A percentile compares a stretch with the other conserved stretches of the same genome.
Evolutionary conservation across 2,888 invertebrate species (phyloP).

Genomic region (Idaea straminata): DNA sequence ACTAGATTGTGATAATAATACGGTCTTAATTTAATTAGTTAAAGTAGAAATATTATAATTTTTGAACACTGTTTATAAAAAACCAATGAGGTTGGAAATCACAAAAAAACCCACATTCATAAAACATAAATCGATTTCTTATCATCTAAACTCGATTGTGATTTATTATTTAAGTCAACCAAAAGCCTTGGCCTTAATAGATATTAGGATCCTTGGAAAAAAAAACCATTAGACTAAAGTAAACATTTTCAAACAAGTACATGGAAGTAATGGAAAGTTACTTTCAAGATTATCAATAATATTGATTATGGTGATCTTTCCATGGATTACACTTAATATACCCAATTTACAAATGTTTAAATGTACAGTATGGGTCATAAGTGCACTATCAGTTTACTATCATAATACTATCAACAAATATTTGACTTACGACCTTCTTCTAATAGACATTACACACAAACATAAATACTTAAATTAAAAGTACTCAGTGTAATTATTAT

Average conservation of each 20-base stretch:
- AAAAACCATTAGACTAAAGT: slow-evolving; percentile 17
- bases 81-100: too few species aligned
- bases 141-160: not conserved
- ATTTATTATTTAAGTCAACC: slow-evolving; percentile 8
- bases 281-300: slow-evolving; percentile 24
- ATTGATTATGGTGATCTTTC: slow-evolving; percentile 17
- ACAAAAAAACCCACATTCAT: not conserved
- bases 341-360: slow-evolving; percentile 18
- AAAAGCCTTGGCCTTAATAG: slow-evolving; percentile 25
- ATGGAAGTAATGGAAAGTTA: slow-evolving; percentile 25
- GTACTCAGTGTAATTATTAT: too few species aligned
- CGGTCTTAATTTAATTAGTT: too few species aligned
- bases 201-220: slow-evolving; percentile 15
- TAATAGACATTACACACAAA: too few species aligned
- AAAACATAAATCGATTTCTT: not conserved
- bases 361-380: too few species aligned
- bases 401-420: too few species aligned
- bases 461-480: too few species aligned
- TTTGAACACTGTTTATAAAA: too few species aligned
- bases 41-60: too few species aligned
- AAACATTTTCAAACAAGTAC: not conserved
- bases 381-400: too few species aligned
- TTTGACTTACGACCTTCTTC: too few species aligned
- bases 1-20: too few species aligned
- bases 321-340: slow-evolving; percentile 23